Conservation (phyloP, 2,113 vertebrate species). For the Canis aureus region DNA sequence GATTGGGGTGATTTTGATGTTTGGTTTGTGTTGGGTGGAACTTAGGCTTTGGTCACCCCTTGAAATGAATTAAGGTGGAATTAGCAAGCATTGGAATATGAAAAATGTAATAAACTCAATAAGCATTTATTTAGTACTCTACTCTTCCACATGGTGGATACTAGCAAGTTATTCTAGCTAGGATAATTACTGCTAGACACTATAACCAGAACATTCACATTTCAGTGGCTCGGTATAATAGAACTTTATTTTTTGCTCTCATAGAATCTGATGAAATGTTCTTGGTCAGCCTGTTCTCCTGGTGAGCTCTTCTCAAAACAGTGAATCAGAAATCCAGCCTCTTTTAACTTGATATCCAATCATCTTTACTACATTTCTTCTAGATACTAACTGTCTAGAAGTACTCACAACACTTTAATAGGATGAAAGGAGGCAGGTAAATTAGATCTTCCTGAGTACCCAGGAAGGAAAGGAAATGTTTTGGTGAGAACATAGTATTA, state of each 20-base stretch:
- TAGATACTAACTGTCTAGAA: not conserved
- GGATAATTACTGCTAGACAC: not conserved
- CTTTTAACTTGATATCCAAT: not conserved
- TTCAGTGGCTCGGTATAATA: not conserved
- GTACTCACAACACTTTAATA: not conserved
- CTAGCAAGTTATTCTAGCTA: not conserved
- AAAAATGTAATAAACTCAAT: not conserved
- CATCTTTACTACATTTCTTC: not conserved
- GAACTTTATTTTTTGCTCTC: not conserved
- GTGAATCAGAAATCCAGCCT: not conserved
- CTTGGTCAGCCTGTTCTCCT: not conserved
- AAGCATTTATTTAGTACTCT: not conserved
- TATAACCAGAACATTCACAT: not conserved
- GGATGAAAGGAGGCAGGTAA: not conserved
- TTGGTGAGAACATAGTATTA: not conserved
- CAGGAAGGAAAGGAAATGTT: not conserved
- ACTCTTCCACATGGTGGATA: not conserved
- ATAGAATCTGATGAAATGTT: not conserved
- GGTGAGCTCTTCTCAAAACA: not conserved
- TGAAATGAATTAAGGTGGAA: not conserved
- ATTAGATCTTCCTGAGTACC: not conserved
- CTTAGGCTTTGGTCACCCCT: not conserved
- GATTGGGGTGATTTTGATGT: not conserved
- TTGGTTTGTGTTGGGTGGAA: not conserved
- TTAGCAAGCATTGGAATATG: not conserved